Evolutionary conservation across 2,113 vertebrate species (phyloP).

Genomic region (Cricetomys ansorgei): DNA sequence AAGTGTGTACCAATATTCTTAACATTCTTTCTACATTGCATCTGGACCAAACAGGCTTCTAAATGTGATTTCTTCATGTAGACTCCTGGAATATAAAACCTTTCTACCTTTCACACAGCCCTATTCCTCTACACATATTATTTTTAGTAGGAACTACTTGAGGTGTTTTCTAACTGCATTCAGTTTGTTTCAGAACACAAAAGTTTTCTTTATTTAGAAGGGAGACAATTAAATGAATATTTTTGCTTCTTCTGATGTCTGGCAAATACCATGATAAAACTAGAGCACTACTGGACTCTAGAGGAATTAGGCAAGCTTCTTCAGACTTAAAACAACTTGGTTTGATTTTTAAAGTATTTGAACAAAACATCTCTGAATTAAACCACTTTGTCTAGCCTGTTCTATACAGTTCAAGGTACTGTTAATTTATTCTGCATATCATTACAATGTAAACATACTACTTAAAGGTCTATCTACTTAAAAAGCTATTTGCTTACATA

Average conservation of each 20-base stretch:
- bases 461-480: not conserved
- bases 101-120: too few relatives aligned
- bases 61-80: too few relatives aligned
- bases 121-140: too few relatives aligned
- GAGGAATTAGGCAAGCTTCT: constrained; percentile 42
- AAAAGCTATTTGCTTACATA: not conserved
- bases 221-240: not conserved
- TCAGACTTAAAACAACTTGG: not conserved
- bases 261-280: constrained; percentile 54
- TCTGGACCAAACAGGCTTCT: too few relatives aligned
- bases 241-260: not conserved
- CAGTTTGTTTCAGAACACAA: not conserved
- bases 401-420: not conserved
- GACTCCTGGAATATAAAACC: too few relatives aligned
- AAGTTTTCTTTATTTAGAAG: constrained; percentile 11
- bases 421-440: not conserved
- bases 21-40: too few relatives aligned
- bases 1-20: too few relatives aligned
- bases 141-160: not conserved
- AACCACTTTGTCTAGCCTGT: not conserved
- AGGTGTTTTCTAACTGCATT: not conserved
- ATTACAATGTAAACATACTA: not conserved
- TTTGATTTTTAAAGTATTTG: constrained; percentile 42
- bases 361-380: constrained; percentile 25
- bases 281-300: not conserved